Evolutionary conservation across 2,113 vertebrate species (phyloP), one percentile per base, ranked within the genome.

Genomic region (Coreoperca whiteheadi): DNA sequence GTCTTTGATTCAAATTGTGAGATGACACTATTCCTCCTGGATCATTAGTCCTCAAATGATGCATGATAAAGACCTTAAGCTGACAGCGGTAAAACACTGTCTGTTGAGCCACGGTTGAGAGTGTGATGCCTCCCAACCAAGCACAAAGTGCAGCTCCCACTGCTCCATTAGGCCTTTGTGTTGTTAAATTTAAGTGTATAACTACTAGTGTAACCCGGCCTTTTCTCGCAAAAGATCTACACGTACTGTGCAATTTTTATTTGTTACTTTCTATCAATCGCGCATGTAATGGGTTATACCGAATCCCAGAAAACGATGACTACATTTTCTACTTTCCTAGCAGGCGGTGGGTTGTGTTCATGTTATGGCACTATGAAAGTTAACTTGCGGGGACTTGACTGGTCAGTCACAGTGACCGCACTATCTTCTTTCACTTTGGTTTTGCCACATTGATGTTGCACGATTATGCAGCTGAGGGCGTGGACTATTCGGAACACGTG

Each of bases 21-120:
- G 53, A 21, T 2, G 53, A 25, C 30, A n/a, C 48, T 69, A 34
- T 10, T 74, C n/a, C 48, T 69, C 28, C 0, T 9, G 74, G 63
- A 69, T 79, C 54, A 57, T 82, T 86, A 74, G 61, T 67, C 48
- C 64, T 68, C 70, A 79, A 87, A 87, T 84, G 77, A 53, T 5
- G 67, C 77, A 20, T 68, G 78, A 63, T 32, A 14, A 74, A 20
- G 64, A 84, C 53, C 66, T 76, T 21, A 66, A 69, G 67, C 43
- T 15, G 64, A 76, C 23, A 76, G 53, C 34, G 30, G 63, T 59
- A 41, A 81, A 74, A 67, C 41, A 39, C 10, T n/a, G 67, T 56
- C 77, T 32, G 57, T 67, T 16, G 67, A 60, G 66, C 39, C 59
- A 5, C 21, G 23, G 6, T 1, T 12, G n/a, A 51, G 30, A 53